A percentile compares a stretch with the other conserved stretches of the same genome.
Evolutionary conservation across 2,888 invertebrate species (phyloP).

Genomic region (Baccha elongata): DNA sequence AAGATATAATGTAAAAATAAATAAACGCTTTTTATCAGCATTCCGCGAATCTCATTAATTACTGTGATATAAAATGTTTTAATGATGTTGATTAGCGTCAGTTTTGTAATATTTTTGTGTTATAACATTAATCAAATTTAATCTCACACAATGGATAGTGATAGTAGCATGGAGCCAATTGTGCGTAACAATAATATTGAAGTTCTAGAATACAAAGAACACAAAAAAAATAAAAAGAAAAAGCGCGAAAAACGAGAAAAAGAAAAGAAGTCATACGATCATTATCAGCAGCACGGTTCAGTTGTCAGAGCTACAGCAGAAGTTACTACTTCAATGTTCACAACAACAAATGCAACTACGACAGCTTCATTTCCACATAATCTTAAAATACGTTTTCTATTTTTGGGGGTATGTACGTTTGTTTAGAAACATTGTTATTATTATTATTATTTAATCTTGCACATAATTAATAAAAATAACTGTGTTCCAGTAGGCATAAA

Average conservation of each 20-base stretch:
- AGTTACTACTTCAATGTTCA: constrained; percentile 62
- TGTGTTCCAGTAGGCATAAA: too few relatives aligned
- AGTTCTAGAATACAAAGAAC: constrained; percentile 80
- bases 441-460: too few relatives aligned
- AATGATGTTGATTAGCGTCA: too few relatives aligned
- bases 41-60: too few relatives aligned
- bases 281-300: constrained; percentile 74
- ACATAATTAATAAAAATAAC: too few relatives aligned
- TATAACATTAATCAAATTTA: constrained; percentile 41
- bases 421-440: too few relatives aligned
- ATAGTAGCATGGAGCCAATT: constrained; percentile 77
- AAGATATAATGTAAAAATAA: too few relatives aligned
- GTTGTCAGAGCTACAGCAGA: constrained; percentile 61
- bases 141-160: constrained; percentile 67
- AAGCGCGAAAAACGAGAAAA: constrained; percentile 82
- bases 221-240: constrained; percentile 81
- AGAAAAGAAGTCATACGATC: constrained; percentile 77
- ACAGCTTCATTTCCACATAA: constrained; percentile 81
- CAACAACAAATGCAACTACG: constrained; percentile 77
- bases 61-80: constrained; percentile 68
- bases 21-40: too few relatives aligned
- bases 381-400: constrained; percentile 82
- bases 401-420: constrained; percentile 80
- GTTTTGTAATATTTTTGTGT: too few relatives aligned
- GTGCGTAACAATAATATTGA: constrained; percentile 80